A percentile compares a stretch with the other conserved stretches of the same genome.
Evolutionary conservation across 37 sponge, comb jelly and placozoan genomes (phyloP).

Genomic region (Axinella damicornis): DNA sequence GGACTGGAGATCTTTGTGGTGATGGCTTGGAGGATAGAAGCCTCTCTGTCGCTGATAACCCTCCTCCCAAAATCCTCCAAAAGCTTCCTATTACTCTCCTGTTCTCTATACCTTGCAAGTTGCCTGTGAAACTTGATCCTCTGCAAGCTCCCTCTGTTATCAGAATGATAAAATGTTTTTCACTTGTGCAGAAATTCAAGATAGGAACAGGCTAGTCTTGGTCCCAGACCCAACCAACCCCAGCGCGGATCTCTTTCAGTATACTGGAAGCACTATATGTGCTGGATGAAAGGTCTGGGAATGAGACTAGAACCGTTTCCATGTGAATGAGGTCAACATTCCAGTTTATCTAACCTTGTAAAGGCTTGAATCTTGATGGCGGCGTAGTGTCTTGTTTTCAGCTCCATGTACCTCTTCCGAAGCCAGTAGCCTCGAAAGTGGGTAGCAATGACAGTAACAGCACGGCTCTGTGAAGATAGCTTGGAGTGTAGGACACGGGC

Average conservation of each 20-base stretch:
- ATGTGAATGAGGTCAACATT: too few relatives aligned
- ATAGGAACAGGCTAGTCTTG: too few relatives aligned
- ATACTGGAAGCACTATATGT: too few relatives aligned
- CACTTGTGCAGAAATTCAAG: too few relatives aligned
- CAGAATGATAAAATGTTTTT: too few relatives aligned
- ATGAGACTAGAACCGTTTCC: too few relatives aligned
- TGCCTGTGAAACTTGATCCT: constrained; percentile 27
- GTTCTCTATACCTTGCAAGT: constrained; percentile 18
- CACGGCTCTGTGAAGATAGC: constrained; percentile 5
- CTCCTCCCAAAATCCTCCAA: constrained; percentile 47
- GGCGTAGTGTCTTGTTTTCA: constrained; percentile 41
- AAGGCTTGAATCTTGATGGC: constrained; percentile 56
- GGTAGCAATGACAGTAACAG: constrained; percentile 51
- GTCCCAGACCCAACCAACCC: too few relatives aligned
- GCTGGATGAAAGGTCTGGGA: too few relatives aligned
- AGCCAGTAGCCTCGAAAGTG: constrained; percentile 38
- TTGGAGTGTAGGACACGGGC: constrained; percentile 20
- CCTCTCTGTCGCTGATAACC: constrained; percentile 2
- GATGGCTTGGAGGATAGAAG: constrained; percentile 2
- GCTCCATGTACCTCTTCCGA: constrained; percentile 22
- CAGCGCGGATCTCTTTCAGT: too few relatives aligned
- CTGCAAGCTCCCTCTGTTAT: constrained; percentile 47
- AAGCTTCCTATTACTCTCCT: constrained; percentile 18
- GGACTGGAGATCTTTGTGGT: not conserved
- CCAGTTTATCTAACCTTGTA: constrained; percentile 28